A percentile compares a stretch with the other conserved stretches of the same genome.
These are phyloP conservation scores for Myotis lucifugus DNA, from an alignment of 2,113 vertebrate genomes.

Conservation along the genomic window DNA sequence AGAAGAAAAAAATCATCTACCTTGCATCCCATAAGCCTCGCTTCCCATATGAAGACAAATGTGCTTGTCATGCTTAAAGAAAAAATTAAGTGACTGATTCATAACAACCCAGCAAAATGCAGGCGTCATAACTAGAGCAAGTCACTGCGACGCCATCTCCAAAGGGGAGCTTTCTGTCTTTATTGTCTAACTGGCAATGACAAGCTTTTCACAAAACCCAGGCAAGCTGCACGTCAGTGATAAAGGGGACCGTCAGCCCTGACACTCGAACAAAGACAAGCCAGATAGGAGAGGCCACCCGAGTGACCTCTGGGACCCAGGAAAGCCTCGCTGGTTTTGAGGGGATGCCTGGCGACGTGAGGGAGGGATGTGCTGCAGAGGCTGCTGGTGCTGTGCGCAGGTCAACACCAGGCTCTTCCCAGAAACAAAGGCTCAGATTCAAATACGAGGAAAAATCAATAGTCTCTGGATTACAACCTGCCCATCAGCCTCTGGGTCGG, in stretches of 20 bases:
- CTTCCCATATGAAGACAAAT: conserved; percentile 31
- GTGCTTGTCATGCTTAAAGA: background rate
- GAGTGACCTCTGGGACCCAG: background rate
- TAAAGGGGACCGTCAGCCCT: conserved; percentile 32
- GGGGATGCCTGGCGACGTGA: background rate
- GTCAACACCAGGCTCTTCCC: background rate
- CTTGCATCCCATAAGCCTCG: background rate
- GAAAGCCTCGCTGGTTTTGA: background rate
- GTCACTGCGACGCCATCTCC: background rate
- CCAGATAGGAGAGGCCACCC: conserved; percentile 9
- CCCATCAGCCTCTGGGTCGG: background rate
- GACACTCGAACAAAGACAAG: conserved; percentile 33
- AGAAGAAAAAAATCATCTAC: background rate
- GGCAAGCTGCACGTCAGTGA: conserved; percentile 57
- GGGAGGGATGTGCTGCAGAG: background rate
- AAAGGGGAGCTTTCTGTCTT: conserved; percentile 32
- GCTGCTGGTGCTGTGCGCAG: background rate
- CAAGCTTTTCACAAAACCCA: conserved; percentile 49
- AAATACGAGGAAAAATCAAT: conserved; percentile 44
- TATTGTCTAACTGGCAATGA: conserved; percentile 49
- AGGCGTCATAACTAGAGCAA: conserved; percentile 21
- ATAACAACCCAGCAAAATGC: conserved; percentile 48
- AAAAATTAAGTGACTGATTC: background rate
- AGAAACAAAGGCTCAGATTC: conserved; percentile 31
- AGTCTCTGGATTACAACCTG: background rate